Evolutionary conservation across 2,888 invertebrate species (phyloP).

Genomic region (Tiliacea citrago): DNA sequence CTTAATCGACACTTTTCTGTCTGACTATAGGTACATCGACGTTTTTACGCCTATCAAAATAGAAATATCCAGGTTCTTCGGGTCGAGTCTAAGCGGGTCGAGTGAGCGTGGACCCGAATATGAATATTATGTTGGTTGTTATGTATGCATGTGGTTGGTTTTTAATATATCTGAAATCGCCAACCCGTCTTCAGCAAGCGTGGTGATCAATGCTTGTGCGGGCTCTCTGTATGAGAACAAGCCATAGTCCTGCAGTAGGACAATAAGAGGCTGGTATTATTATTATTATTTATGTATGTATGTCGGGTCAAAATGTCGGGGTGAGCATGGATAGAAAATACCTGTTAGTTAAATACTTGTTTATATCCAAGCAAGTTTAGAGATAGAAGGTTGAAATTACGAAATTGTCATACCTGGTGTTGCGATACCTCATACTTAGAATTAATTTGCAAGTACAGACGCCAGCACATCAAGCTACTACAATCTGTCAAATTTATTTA

Average conservation of each 20-base stretch:
- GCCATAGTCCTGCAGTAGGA: no score
- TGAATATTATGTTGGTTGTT: no score
- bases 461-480: no score
- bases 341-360: constrained; percentile 11
- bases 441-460: constrained; percentile 13
- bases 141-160: no score
- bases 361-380: constrained; percentile 10
- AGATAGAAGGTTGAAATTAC: constrained; percentile 12
- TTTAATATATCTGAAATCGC: no score
- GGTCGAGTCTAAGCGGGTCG: no score
- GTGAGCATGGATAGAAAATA: constrained; percentile 17
- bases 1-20: no score
- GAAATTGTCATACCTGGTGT: constrained; percentile 12
- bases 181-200: background rate
- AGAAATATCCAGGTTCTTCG: no score
- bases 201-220: background rate
- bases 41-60: no score
- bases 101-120: no score
- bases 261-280: background rate
- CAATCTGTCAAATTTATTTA: no score
- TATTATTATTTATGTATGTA: background rate
- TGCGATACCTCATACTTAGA: background rate
- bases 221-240: background rate
- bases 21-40: no score
- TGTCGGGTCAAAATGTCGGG: constrained; percentile 24